phyloP scores from a whole-genome alignment of 2,888 invertebrate species.

The Perizoma flavofasciatum region DNA sequence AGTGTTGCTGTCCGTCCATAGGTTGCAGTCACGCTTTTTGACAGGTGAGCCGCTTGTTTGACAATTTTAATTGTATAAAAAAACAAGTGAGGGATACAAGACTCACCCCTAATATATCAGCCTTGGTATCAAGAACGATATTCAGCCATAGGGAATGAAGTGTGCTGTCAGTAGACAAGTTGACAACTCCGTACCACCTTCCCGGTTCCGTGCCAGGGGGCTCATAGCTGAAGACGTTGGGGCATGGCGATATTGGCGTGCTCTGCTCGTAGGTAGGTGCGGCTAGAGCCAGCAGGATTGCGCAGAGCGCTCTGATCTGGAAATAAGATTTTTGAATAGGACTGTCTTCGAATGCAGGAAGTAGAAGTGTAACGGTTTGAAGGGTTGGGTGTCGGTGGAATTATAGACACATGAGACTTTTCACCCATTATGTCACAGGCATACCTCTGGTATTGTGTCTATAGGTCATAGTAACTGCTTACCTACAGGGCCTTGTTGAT shows the following conservation, averaged over 20 bases:
- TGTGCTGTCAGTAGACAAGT: slow-evolving; percentile 81
- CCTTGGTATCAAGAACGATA: slow-evolving; percentile 82
- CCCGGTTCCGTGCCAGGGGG: slow-evolving; percentile 79
- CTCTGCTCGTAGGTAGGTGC: slow-evolving; percentile 58
- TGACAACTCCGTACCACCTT: slow-evolving; percentile 85
- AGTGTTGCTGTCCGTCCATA: too few relatives aligned
- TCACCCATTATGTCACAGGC: too few relatives aligned
- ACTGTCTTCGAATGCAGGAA: neutral
- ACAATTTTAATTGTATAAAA: too few relatives aligned
- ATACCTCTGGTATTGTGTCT: too few relatives aligned
- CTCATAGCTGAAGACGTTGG: slow-evolving; percentile 84
- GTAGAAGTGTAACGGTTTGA: too few relatives aligned
- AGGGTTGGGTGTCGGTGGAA: too few relatives aligned
- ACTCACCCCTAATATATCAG: slow-evolving; percentile 85
- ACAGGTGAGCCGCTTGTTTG: too few relatives aligned
- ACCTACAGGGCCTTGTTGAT: too few relatives aligned
- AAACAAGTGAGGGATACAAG: too few relatives aligned
- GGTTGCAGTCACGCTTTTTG: too few relatives aligned
- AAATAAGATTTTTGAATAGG: slow-evolving; percentile 4
- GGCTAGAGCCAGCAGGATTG: slow-evolving; percentile 51
- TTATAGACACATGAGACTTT: too few relatives aligned
- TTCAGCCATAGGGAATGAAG: slow-evolving; percentile 85
- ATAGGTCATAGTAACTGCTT: too few relatives aligned
- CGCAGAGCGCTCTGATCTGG: slow-evolving; percentile 36
- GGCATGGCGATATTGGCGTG: slow-evolving; percentile 81